phyloP scores from a whole-genome alignment of 2,113 vertebrate genomes.

The Alethe diademata region DNA sequence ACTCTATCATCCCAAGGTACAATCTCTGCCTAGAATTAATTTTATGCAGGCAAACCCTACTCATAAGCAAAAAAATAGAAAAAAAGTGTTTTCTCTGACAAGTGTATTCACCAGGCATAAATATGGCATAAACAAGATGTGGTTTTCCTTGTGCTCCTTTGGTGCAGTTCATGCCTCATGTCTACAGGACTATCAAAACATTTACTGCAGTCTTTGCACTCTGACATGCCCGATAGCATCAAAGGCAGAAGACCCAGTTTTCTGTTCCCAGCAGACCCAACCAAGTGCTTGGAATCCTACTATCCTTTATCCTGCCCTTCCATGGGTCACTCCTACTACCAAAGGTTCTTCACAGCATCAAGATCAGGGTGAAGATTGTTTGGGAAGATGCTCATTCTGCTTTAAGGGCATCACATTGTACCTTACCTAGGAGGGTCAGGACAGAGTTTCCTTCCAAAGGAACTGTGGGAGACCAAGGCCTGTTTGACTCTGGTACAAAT shows the following conservation, averaged over 20 bases:
- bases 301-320: background rate
- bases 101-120: background rate
- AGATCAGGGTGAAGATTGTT: background rate
- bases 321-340: background rate
- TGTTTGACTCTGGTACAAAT: background rate
- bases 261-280: background rate
- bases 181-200: background rate
- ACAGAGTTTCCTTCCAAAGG: background rate
- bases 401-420: background rate
- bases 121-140: background rate
- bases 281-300: background rate
- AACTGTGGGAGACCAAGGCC: background rate
- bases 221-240: background rate
- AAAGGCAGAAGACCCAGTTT: background rate
- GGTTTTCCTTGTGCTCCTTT: background rate
- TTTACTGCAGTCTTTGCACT: background rate
- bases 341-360: background rate
- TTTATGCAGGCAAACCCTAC: background rate
- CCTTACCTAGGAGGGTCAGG: background rate
- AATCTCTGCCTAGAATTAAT: background rate
- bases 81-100: background rate
- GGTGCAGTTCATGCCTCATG: background rate
- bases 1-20: background rate
- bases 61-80: background rate
- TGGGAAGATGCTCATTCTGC: background rate